phyloP scores from a whole-genome alignment of 2,113 vertebrate species.

The Dipodomys spectabilis region DNA sequence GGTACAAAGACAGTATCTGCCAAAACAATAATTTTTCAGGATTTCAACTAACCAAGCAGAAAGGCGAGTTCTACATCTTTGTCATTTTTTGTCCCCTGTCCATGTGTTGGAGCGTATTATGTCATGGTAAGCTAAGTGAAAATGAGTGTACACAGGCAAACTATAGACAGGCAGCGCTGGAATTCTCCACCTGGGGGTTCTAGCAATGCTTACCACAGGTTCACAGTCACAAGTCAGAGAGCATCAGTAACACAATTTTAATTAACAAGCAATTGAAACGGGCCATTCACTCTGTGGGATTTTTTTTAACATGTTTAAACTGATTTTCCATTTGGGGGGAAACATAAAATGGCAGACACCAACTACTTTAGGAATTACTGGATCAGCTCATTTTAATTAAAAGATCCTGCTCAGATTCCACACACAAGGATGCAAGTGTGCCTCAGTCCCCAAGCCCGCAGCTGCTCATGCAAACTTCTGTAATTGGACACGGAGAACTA shows the following conservation, averaged over 20 bases:
- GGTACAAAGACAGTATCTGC: background rate
- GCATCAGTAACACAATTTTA: background rate
- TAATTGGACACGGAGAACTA: fast-evolving
- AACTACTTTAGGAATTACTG: background rate
- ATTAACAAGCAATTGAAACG: background rate
- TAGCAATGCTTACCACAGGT: fast-evolving
- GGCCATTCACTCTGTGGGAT: background rate
- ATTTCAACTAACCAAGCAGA: background rate
- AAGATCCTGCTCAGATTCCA: background rate
- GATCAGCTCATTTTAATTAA: background rate
- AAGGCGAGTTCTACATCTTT: fast-evolving
- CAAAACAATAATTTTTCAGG: background rate
- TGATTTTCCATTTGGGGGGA: background rate
- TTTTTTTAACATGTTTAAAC: background rate
- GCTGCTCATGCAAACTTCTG: background rate
- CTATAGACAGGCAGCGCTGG: fast-evolving
- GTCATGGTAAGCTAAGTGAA: background rate
- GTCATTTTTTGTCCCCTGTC: background rate
- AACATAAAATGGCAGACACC: background rate
- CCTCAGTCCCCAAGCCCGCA: background rate
- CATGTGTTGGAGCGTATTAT: background rate
- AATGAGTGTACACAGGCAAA: fast-evolving
- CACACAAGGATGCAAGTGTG: fast-evolving
- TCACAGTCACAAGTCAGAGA: background rate
- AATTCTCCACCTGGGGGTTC: fast-evolving